phyloP scores from a whole-genome alignment of 2,113 vertebrate genomes.

The Sceloporus undulatus region DNA sequence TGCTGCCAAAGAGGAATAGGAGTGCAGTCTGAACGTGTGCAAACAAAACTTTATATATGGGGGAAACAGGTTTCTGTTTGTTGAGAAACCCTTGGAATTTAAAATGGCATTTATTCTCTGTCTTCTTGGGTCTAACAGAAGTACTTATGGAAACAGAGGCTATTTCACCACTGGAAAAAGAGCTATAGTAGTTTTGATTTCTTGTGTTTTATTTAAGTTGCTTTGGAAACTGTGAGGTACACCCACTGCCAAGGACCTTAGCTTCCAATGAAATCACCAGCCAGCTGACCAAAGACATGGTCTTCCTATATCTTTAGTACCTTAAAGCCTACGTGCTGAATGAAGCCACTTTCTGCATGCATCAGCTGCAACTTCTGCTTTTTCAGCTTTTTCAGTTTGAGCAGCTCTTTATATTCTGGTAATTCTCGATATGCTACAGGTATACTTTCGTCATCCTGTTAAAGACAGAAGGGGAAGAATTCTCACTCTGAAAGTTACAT shows the following conservation, averaged over 20 bases:
- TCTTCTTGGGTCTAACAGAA: background rate
- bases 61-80: background rate
- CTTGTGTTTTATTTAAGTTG: background rate
- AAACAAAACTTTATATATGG: background rate
- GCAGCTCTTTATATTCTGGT: conserved; percentile 95
- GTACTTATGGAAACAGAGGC: background rate
- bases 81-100: background rate
- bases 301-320: conserved; percentile 67
- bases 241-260: background rate
- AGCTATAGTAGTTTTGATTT: background rate
- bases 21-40: background rate
- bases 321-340: conserved; percentile 93
- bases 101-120: background rate
- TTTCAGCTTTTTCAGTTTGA: conserved; percentile 94
- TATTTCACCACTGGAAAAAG: background rate
- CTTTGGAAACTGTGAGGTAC: background rate
- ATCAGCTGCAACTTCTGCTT: conserved; percentile 93
- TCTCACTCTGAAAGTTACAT: conserved; percentile 9
- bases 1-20: background rate
- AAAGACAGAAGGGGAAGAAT: conserved; percentile 13
- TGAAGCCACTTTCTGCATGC: conserved; percentile 86
- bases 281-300: background rate
- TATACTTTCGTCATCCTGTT: conserved; percentile 91
- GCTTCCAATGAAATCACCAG: background rate
- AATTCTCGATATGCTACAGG: conserved; percentile 87